A percentile compares a stretch with the other conserved stretches of the same genome.
Evolutionary conservation across 2,113 vertebrate species (phyloP).

Genomic region (Aphelocoma coerulescens): DNA sequence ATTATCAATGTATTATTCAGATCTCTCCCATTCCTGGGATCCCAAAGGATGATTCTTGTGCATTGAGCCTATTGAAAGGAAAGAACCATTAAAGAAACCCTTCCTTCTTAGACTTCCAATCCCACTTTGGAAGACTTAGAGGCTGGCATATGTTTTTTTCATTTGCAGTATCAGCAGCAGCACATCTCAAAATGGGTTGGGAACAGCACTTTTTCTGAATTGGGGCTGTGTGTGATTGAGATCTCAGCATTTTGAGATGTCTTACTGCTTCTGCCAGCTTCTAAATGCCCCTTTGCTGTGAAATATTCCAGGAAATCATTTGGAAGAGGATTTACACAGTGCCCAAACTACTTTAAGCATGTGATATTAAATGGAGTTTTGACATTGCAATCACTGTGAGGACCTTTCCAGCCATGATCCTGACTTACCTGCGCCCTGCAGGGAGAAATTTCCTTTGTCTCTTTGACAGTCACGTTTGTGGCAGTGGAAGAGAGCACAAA

Average conservation of each 20-base stretch:
- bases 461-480: too few relatives aligned
- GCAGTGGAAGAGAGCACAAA: too few relatives aligned
- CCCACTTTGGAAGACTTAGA: not conserved
- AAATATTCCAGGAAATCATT: not conserved
- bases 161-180: fast-evolving
- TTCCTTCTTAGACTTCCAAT: fast-evolving
- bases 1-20: not conserved
- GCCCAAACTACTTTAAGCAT: too few relatives aligned
- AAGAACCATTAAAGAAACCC: fast-evolving
- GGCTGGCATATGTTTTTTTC: not conserved
- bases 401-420: too few relatives aligned
- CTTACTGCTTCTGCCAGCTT: not conserved
- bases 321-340: too few relatives aligned
- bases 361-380: too few relatives aligned
- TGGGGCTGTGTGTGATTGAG: not conserved
- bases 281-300: not conserved
- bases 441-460: too few relatives aligned
- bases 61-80: not conserved
- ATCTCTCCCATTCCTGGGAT: not conserved
- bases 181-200: fast-evolving
- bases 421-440: too few relatives aligned
- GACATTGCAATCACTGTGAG: too few relatives aligned
- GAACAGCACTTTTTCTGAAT: not conserved
- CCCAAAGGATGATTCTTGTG: not conserved
- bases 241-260: not conserved